Conservation (phyloP, 2,888 invertebrate genomes). For the Synergus itoensis region DNA sequence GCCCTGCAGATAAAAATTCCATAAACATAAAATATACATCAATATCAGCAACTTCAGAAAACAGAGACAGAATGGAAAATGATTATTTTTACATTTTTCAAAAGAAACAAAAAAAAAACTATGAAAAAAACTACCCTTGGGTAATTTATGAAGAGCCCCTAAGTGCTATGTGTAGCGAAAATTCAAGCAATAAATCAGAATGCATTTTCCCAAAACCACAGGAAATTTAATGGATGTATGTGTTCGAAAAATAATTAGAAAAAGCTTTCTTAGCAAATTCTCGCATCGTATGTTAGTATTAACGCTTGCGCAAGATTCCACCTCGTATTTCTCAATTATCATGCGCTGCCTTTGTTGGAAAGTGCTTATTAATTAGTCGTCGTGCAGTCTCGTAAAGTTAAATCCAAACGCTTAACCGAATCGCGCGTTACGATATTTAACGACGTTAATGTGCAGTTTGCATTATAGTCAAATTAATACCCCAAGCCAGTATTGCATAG, state of each 20-base stretch:
- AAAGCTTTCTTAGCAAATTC: neutral
- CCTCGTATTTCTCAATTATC: conserved; percentile 60
- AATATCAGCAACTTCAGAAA: conserved; percentile 1
- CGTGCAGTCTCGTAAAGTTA: conserved; percentile 33
- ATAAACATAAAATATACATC: conserved; percentile 22
- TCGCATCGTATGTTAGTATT: conserved; percentile 2
- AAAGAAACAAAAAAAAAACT: neutral
- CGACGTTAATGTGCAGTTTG: conserved; percentile 33
- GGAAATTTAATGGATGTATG: neutral
- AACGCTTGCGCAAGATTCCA: conserved; percentile 49
- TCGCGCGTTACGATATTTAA: conserved; percentile 27
- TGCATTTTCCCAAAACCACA: neutral
- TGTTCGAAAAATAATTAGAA: neutral
- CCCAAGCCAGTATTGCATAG: conserved; percentile 10
- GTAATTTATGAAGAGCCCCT: neutral
- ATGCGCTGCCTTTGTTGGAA: conserved; percentile 34
- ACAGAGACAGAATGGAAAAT: neutral
- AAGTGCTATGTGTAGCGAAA: no score
- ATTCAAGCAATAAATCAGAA: no score
- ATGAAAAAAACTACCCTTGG: neutral
- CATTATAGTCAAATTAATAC: conserved; percentile 30
- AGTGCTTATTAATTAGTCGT: conserved; percentile 37
- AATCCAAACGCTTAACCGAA: conserved; percentile 37
- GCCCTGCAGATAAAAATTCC: conserved; percentile 21
- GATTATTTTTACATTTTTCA: neutral